phyloP scores from a whole-genome alignment of 2,797 vertebrate species.

The Alcedo atthis region DNA sequence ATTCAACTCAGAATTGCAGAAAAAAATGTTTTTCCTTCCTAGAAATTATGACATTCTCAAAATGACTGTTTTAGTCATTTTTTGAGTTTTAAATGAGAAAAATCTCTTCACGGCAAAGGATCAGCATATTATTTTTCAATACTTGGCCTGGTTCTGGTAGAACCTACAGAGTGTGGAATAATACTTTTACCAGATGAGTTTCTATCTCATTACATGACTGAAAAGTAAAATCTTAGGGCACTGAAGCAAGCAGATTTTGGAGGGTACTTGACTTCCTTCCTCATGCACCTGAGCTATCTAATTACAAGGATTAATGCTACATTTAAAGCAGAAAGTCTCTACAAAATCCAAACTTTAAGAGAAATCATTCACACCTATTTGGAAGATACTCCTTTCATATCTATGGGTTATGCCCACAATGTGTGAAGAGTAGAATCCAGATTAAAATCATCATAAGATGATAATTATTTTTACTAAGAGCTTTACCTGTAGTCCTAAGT shows the following conservation, averaged over 20 bases:
- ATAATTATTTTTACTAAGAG: neutral
- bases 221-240: neutral
- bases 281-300: neutral
- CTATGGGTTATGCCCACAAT: neutral
- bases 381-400: neutral
- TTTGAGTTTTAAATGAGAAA: neutral
- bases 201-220: neutral
- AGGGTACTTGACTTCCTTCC: neutral
- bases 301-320: neutral
- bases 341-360: neutral
- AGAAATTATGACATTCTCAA: neutral
- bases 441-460: neutral
- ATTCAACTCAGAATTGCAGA: fast-evolving
- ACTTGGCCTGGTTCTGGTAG: neutral
- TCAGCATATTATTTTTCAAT: neutral
- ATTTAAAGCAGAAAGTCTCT: neutral
- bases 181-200: too few relatives aligned
- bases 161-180: fast-evolving
- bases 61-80: neutral
- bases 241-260: neutral
- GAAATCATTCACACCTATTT: neutral
- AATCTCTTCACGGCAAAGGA: neutral
- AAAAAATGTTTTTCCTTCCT: neutral
- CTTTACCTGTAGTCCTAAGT: neutral
- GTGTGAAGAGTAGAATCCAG: neutral